Evolutionary conservation across 2,888 invertebrate genomes (phyloP).

Genomic region (Noctua janthina): DNA sequence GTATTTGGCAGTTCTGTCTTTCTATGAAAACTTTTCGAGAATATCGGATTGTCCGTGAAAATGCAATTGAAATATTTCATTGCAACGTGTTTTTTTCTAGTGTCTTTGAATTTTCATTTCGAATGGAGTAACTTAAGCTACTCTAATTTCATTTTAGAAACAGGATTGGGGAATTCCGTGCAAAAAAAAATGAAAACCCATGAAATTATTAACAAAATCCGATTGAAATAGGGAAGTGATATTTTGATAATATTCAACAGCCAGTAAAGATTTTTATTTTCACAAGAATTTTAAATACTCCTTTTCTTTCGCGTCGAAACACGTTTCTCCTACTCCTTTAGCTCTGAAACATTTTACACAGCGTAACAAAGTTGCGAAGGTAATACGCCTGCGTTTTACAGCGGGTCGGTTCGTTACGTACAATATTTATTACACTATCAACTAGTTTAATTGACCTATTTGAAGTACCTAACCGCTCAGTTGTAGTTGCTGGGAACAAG

Average conservation of each 20-base stretch:
- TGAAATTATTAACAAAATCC: too few species aligned
- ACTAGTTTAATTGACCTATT: constrained; percentile 48
- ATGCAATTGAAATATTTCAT: constrained; percentile 1
- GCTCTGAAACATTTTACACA: constrained; percentile 4
- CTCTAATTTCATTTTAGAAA: too few species aligned
- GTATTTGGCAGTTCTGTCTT: constrained; percentile 13
- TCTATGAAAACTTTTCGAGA: constrained; percentile 1
- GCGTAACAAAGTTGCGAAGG: constrained; percentile 34
- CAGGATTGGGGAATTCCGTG: too few species aligned
- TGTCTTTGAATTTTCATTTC: too few species aligned
- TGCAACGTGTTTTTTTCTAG: neutral
- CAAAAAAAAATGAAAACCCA: too few species aligned
- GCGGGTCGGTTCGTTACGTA: constrained; percentile 27
- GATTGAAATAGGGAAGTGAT: too few species aligned
- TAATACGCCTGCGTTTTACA: constrained; percentile 44
- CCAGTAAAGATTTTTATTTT: neutral
- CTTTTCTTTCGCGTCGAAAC: neutral
- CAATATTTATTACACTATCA: constrained; percentile 46
- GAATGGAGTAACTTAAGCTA: too few species aligned
- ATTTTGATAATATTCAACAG: too few species aligned
- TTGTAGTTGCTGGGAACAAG: constrained; percentile 22
- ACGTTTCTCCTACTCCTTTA: neutral
- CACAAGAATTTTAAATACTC: neutral
- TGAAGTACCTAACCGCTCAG: constrained; percentile 14
- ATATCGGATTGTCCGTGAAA: neutral